Conservation (phyloP, 1,140 invertebrate species). For the Drosophila kepulauana region DNA sequence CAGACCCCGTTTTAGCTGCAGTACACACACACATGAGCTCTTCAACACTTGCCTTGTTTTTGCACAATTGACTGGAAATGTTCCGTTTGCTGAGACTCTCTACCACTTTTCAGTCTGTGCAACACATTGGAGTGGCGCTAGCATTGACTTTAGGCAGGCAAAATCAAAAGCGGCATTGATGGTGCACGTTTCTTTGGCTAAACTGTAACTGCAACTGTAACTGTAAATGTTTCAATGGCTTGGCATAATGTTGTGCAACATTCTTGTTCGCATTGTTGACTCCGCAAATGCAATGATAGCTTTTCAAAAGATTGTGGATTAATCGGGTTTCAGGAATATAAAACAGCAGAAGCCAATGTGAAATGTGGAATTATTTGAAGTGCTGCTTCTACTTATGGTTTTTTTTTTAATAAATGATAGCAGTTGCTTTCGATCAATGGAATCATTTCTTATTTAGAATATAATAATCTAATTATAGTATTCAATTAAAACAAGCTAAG, state of each 20-base stretch:
- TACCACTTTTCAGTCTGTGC: not conserved
- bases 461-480: no score
- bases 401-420: no score
- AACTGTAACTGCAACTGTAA: not conserved
- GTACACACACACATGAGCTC: slow-evolving; percentile 5
- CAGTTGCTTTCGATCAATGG: no score
- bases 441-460: no score
- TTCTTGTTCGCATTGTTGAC: slow-evolving; percentile 1
- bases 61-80: slow-evolving; percentile 50
- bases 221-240: not conserved
- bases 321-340: not conserved
- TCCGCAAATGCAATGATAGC: slow-evolving; percentile 12
- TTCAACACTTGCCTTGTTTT: slow-evolving; percentile 40
- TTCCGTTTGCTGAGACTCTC: not conserved
- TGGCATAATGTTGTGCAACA: slow-evolving; percentile 39
- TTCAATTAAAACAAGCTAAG: no score
- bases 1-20: not conserved
- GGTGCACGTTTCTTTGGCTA: slow-evolving; percentile 36
- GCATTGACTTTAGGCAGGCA: slow-evolving; percentile 12
- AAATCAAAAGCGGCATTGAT: slow-evolving; percentile 62
- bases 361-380: no score
- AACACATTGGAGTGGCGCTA: not conserved
- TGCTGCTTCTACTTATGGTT: no score
- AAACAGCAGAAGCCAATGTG: not conserved
- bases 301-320: slow-evolving; percentile 7